phyloP scores from a whole-genome alignment of 1,140 invertebrate genomes.

The Polypedilum vanderplanki region DNA sequence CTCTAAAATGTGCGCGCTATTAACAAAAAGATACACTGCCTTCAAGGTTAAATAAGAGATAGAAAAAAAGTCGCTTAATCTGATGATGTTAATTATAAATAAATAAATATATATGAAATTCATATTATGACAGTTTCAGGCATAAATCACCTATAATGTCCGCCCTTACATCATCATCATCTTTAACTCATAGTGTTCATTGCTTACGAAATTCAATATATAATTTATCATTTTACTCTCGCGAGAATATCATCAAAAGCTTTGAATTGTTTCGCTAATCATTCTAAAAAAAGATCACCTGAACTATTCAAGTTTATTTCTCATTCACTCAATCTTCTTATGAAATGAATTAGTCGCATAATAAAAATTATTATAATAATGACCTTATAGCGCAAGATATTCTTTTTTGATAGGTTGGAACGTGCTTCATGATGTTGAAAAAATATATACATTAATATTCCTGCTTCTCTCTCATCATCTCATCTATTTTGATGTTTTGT shows the following conservation, averaged over 20 bases:
- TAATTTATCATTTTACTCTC: background rate
- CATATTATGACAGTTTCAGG: conserved; percentile 15
- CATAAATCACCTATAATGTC: conserved; percentile 25
- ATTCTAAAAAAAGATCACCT: background rate
- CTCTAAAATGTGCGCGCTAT: background rate
- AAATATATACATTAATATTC: too few relatives aligned
- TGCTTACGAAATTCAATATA: background rate
- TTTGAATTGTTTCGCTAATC: background rate
- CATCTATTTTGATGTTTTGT: too few relatives aligned
- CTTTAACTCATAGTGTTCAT: background rate
- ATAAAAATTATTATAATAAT: background rate
- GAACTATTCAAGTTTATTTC: background rate
- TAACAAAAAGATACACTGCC: background rate
- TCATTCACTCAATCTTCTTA: background rate
- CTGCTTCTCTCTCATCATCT: too few relatives aligned
- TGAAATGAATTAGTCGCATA: background rate
- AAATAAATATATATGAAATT: background rate
- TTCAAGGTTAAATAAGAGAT: background rate
- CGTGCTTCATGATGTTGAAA: too few relatives aligned
- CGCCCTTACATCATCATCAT: conserved; percentile 14
- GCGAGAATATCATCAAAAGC: background rate
- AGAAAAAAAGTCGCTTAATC: background rate
- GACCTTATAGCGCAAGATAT: too few relatives aligned
- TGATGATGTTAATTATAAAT: conserved; percentile 12
- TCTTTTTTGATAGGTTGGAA: too few relatives aligned